phyloP scores from a whole-genome alignment of 2,888 invertebrate genomes.

The Ceramica pisi region DNA sequence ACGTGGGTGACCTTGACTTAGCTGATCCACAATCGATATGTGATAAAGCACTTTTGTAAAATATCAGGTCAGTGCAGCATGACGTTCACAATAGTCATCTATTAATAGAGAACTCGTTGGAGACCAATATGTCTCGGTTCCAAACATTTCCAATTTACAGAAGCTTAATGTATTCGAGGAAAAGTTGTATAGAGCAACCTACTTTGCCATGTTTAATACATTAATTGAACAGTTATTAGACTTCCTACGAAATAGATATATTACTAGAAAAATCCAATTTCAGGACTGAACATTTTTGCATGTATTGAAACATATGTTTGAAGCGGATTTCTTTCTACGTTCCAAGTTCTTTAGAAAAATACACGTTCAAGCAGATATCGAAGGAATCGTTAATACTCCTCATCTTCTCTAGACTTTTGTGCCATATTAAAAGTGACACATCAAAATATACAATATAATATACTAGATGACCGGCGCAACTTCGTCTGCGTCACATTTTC shows the following conservation, averaged over 20 bases:
- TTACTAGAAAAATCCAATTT: not conserved
- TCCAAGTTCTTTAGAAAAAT: not conserved
- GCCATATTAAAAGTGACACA: too few species aligned
- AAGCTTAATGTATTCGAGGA: not conserved
- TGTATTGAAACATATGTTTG: not conserved
- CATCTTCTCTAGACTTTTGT: not conserved
- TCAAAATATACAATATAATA: too few species aligned
- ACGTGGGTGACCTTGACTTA: conserved; percentile 2
- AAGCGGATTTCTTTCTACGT: not conserved
- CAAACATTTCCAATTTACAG: conserved; percentile 7
- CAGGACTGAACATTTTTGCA: not conserved
- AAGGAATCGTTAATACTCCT: conserved; percentile 1
- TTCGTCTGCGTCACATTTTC: too few species aligned
- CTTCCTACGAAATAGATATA: not conserved
- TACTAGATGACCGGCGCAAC: too few species aligned
- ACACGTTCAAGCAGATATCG: not conserved
- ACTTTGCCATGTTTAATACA: not conserved
- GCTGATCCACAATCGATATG: conserved; percentile 12
- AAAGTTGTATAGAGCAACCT: not conserved
- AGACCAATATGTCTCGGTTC: not conserved
- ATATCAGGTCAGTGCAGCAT: conserved; percentile 10
- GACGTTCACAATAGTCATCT: not conserved
- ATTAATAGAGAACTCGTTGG: not conserved
- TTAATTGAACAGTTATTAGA: not conserved
- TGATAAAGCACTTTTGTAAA: conserved; percentile 15